Evolutionary conservation across 2,113 vertebrate genomes (phyloP).

Genomic region (Peromyscus maniculatus): DNA sequence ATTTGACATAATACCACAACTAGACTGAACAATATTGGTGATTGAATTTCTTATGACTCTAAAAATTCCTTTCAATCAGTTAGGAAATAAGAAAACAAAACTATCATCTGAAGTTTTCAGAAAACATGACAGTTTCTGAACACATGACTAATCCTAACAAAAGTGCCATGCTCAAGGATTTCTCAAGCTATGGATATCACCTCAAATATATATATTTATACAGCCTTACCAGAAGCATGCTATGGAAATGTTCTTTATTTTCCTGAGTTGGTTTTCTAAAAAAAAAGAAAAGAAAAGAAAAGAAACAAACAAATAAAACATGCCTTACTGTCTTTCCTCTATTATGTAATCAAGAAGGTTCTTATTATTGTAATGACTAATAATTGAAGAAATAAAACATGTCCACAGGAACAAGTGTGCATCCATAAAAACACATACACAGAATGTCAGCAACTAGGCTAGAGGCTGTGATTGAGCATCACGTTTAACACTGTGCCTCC

Average conservation of each 20-base stretch:
- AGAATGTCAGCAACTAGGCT: conserved; percentile 23
- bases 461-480: neutral
- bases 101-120: neutral
- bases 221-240: conserved; percentile 65
- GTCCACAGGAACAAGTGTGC: conserved; percentile 5
- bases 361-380: conserved; percentile 71
- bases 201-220: conserved; percentile 71
- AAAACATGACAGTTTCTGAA: conserved; percentile 54
- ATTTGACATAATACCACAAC: neutral
- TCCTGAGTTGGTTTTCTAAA: conserved; percentile 65
- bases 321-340: conserved; percentile 75
- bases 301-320: neutral
- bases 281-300: neutral
- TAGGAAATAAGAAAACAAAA: neutral
- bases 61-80: neutral
- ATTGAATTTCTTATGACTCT: neutral
- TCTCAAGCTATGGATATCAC: conserved; percentile 51
- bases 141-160: conserved; percentile 68
- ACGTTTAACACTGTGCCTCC: neutral
- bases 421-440: neutral
- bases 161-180: conserved; percentile 53
- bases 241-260: conserved; percentile 54
- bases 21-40: neutral
- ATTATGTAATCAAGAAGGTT: conserved; percentile 63
- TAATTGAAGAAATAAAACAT: conserved; percentile 65